These are phyloP conservation scores for Etheostoma cragini DNA, from an alignment of 2,113 vertebrate genomes.

Conservation along the genomic window DNA sequence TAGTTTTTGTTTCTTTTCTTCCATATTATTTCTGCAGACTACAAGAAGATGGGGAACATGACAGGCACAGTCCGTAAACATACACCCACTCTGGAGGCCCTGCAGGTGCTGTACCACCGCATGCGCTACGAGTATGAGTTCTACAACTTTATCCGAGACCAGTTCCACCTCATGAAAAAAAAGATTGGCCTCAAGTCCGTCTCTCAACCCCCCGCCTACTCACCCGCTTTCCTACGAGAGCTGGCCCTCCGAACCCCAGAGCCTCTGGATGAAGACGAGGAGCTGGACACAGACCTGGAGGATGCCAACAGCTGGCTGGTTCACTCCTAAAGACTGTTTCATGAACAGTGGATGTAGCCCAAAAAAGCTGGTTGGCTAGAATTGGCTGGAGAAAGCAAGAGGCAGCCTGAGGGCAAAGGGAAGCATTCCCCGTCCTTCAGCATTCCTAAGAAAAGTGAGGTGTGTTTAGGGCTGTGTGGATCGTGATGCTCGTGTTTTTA, in stretches of 20 bases:
- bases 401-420: constrained; percentile 45
- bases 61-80: constrained; percentile 97
- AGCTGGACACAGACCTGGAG: constrained; percentile 87
- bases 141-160: constrained; percentile 96
- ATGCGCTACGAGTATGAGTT: constrained; percentile 98
- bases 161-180: constrained; percentile 95
- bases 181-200: constrained; percentile 95
- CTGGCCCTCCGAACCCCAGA: constrained; percentile 91
- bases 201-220: constrained; percentile 73
- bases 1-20: background rate
- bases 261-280: constrained; percentile 91
- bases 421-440: constrained; percentile 21
- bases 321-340: constrained; percentile 71
- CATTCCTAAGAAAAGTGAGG: constrained; percentile 59
- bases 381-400: constrained; percentile 39
- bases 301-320: constrained; percentile 85
- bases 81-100: constrained; percentile 92
- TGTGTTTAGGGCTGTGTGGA: constrained; percentile 50
- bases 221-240: constrained; percentile 86
- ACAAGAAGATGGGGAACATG: constrained; percentile 96
- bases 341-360: constrained; percentile 22
- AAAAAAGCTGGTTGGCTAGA: constrained; percentile 26
- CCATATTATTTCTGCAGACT: constrained; percentile 81
- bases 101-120: constrained; percentile 95
- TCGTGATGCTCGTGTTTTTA: constrained; percentile 63